A percentile compares a stretch with the other conserved stretches of the same genome.
Evolutionary conservation across 2,797 vertebrate species (phyloP).

Genomic region (Leontopithecus rosalia): DNA sequence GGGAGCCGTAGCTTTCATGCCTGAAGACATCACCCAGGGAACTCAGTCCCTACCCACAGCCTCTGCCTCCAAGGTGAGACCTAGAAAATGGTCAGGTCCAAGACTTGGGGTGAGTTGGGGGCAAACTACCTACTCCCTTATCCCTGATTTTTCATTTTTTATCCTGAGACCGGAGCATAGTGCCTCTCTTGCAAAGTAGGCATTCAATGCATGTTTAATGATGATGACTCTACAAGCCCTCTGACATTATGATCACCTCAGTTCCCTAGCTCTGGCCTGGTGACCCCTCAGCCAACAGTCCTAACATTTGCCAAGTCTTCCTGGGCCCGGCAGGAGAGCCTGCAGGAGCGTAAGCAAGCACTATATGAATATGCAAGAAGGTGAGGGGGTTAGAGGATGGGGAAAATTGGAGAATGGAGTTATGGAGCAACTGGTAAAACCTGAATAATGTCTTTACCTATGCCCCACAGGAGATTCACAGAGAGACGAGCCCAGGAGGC

Average conservation of each 20-base stretch:
- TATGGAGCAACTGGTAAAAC: not conserved
- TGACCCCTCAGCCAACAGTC: conserved; percentile 86
- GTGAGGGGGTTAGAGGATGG: conserved; percentile 81
- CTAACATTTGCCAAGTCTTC: conserved; percentile 94
- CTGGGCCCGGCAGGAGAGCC: conserved; percentile 93
- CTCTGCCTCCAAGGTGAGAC: conserved; percentile 75
- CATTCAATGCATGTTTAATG: conserved; percentile 70
- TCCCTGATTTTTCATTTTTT: not conserved
- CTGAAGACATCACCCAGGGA: conserved; percentile 85
- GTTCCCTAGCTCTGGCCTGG: conserved; percentile 77
- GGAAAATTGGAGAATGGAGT: not conserved
- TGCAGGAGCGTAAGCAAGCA: conserved; percentile 95
- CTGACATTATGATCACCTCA: conserved; percentile 80
- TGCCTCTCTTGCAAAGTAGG: conserved; percentile 77
- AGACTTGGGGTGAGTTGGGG: not conserved
- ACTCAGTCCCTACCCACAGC: conserved; percentile 79
- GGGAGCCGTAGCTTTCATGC: conserved; percentile 85
- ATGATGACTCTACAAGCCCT: conserved; percentile 75
- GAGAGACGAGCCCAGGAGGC: conserved; percentile 80
- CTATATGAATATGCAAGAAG: conserved; percentile 95
- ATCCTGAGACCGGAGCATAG: conserved; percentile 69
- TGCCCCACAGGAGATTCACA: conserved; percentile 81
- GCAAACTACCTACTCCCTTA: not conserved
- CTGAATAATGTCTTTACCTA: conserved; percentile 24
- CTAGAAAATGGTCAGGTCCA: conserved; percentile 49